Evolutionary conservation across 2,797 vertebrate species (phyloP), one percentile per base, ranked within the genome.

Genomic region (Dermochelys coriacea): DNA sequence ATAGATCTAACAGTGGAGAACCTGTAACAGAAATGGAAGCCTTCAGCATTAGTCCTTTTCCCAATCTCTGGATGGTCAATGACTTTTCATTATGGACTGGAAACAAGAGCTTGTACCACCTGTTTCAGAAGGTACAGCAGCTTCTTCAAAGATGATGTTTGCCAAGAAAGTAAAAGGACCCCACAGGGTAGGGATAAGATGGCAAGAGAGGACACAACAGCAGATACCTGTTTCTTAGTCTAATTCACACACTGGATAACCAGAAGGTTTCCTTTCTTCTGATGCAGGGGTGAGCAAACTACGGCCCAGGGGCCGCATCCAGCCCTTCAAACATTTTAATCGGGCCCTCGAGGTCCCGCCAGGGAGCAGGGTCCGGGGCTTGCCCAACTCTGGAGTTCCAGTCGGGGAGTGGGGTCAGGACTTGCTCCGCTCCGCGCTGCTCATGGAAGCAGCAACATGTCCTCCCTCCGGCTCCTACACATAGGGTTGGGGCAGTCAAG

Each of bases 231-330:
- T 89, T 94, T 95, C 27, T 80, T 88, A 93, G 25, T 12, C 27
- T 57, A 57, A 57, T 57, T 57, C 10, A 57, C 55, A 27, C 25
- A 8, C 11, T 47, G 49, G 80, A 61, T 87, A 86, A 91, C 90
- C 94, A 96, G 94, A 89, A 75, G 86, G 57, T 75, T 87, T 96
- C 86, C 74, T 94, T 92, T 84, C 61, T 86, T 86, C 15, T 1
- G 19, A 52, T 52, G 52, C 19, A 52, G 19, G 52, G 52, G 52
- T 8, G 52, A 6, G 52, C 19, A 52, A 21, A 52, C 52, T 52
- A 52, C 1, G 3, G 52, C 19, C 52, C 8, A 8, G 8, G 52
- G 8, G 52, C 19, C 7, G 1, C 52, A 52, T 52, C 19, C 19
- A 4, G 52, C 52, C 19, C 52, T 52, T 52, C 52, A 52, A 4